Evolutionary conservation across 2,113 vertebrate genomes (phyloP).

Genomic region (Physeter macrocephalus): DNA sequence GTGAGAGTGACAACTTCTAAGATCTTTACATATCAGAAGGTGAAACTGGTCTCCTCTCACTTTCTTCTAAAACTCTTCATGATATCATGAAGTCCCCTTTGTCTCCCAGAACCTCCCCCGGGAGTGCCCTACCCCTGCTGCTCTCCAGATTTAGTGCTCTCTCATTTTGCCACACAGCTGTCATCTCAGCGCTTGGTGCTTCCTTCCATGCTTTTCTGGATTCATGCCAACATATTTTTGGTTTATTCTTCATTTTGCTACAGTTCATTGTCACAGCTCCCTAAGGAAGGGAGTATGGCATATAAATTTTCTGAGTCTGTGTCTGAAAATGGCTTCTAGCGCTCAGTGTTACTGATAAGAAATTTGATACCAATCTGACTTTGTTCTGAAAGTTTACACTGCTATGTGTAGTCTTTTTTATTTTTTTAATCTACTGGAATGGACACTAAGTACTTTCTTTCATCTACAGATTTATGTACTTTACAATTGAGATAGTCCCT

Average conservation of each 20-base stretch:
- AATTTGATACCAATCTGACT: neutral
- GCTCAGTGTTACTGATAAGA: neutral
- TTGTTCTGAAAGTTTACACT: neutral
- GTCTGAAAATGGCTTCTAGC: neutral
- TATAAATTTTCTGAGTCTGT: neutral
- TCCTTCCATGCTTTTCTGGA: neutral
- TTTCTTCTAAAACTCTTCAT: neutral
- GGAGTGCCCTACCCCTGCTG: fast-evolving
- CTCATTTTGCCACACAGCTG: neutral
- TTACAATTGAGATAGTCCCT: neutral
- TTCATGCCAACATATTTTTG: neutral
- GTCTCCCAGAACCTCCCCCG: too few species aligned
- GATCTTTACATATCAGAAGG: neutral
- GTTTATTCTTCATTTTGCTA: neutral
- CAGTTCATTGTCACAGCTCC: neutral
- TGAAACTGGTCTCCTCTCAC: neutral
- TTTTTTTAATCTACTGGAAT: neutral
- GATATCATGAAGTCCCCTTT: neutral
- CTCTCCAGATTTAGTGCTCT: neutral
- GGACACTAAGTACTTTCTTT: neutral
- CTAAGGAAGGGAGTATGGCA: neutral
- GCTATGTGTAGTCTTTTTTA: neutral
- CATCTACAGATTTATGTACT: neutral
- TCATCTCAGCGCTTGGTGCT: neutral
- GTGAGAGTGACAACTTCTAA: neutral